phyloP scores from a whole-genome alignment of 2,888 invertebrate genomes.

The Congeria kusceri region DNA sequence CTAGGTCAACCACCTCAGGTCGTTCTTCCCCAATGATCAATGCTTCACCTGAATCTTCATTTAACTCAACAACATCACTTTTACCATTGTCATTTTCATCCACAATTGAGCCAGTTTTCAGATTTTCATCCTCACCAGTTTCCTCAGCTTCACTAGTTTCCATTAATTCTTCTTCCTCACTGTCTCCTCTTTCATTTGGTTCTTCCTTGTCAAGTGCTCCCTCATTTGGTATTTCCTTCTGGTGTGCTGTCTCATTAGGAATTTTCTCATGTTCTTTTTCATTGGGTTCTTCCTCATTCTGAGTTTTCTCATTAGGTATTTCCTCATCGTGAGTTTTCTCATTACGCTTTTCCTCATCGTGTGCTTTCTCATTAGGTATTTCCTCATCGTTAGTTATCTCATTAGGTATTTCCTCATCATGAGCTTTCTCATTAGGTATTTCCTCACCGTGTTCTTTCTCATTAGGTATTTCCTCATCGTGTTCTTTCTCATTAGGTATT shows the following conservation, averaged over 20 bases:
- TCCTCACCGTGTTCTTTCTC: conserved; percentile 24
- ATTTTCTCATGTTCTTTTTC: conserved; percentile 10
- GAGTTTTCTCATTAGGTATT: conserved; percentile 13
- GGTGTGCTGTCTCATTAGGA: not conserved
- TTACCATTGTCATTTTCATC: conserved; percentile 11
- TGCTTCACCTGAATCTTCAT: conserved; percentile 37
- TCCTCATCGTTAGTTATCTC: not conserved
- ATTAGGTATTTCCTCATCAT: conserved; percentile 5
- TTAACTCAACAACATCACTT: conserved; percentile 6
- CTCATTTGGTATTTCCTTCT: conserved; percentile 14
- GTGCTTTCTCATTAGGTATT: conserved; percentile 17
- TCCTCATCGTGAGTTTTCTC: conserved; percentile 5
- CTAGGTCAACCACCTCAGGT: conserved; percentile 31
- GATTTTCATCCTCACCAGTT: not conserved
- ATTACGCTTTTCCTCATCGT: conserved; percentile 23
- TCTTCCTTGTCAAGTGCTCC: conserved; percentile 10
- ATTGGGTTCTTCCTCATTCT: conserved; percentile 7
- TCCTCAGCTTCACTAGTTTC: conserved; percentile 21
- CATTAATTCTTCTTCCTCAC: conserved; percentile 34
- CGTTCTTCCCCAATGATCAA: conserved; percentile 13
- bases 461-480: not conserved
- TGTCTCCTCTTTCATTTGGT: conserved; percentile 8
- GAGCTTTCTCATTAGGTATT: conserved; percentile 6
- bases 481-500: conserved; percentile 13
- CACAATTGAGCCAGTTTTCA: conserved; percentile 13